Evolutionary conservation across 2,888 invertebrate genomes (phyloP).

Genomic region (Zhengitettix transpicula): DNA sequence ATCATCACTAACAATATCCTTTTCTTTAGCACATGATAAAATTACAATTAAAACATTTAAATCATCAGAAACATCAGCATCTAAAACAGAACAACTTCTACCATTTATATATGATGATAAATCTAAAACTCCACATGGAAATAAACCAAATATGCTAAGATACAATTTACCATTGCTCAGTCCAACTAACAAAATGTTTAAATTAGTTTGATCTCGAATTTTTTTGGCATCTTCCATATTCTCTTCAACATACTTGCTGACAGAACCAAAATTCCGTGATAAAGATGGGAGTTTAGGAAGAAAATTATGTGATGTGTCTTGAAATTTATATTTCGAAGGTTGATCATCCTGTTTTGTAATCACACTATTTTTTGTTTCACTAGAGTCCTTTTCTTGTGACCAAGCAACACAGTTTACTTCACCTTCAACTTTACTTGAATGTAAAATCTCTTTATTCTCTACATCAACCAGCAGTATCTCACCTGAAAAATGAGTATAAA

Average conservation of each 20-base stretch:
- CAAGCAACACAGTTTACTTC: constrained; percentile 61
- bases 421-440: constrained; percentile 37
- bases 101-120: constrained; percentile 21
- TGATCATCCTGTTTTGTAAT: constrained; percentile 3
- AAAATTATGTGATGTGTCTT: constrained; percentile 36
- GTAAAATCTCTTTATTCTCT: constrained; percentile 67
- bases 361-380: not conserved
- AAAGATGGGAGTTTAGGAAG: constrained; percentile 33
- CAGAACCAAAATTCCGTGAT: constrained; percentile 24
- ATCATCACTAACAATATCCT: not conserved
- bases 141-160: constrained; percentile 70
- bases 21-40: constrained; percentile 2
- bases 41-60: constrained; percentile 51
- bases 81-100: constrained; percentile 35
- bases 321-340: constrained; percentile 5
- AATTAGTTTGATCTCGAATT: constrained; percentile 37
- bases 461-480: constrained; percentile 60
- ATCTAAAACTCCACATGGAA: constrained; percentile 57
- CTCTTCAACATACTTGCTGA: constrained; percentile 23
- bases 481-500: constrained; percentile 28
- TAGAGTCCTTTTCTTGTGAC: constrained; percentile 33
- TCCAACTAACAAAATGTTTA: constrained; percentile 67
- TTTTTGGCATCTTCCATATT: constrained; percentile 32
- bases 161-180: constrained; percentile 53
- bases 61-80: constrained; percentile 52